These are phyloP conservation scores for Aleadryas rufinucha DNA, from an alignment of 2,113 vertebrate species.

Conservation along the genomic window DNA sequence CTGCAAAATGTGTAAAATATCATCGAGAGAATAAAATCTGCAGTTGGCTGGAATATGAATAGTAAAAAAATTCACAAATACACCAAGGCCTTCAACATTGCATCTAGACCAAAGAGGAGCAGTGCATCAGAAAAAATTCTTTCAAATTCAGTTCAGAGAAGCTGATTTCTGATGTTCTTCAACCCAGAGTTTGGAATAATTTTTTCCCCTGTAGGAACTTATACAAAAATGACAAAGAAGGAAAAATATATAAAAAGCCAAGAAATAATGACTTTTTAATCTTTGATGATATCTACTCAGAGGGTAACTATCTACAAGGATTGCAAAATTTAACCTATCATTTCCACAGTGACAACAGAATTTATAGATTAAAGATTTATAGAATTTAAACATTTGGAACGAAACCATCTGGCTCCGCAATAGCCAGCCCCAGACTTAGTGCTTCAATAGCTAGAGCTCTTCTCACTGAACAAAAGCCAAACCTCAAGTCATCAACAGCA, in stretches of 20 bases:
- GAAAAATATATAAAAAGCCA: constrained; percentile 59
- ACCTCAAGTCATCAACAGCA: constrained; percentile 48
- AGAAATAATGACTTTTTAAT: constrained; percentile 64
- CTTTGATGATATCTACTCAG: constrained; percentile 62
- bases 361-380: constrained; percentile 67
- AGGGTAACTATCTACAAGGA: constrained; percentile 58
- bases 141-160: constrained; percentile 20
- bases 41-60: neutral
- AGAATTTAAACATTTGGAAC: constrained; percentile 59
- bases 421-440: constrained; percentile 5
- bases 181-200: neutral
- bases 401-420: neutral
- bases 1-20: neutral
- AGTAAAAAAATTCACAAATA: neutral
- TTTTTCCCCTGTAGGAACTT: neutral
- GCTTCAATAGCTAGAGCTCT: constrained; percentile 31
- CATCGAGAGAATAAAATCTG: neutral
- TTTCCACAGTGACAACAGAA: constrained; percentile 62
- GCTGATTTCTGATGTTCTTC: constrained; percentile 22
- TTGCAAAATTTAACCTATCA: constrained; percentile 60
- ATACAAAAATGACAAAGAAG: constrained; percentile 41
- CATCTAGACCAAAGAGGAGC: neutral
- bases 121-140: neutral
- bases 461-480: constrained; percentile 47
- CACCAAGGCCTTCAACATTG: neutral